A percentile compares a stretch with the other conserved stretches of the same genome.
Evolutionary conservation across 2,113 vertebrate genomes (phyloP).

Genomic region (Ardeotis arabs): DNA sequence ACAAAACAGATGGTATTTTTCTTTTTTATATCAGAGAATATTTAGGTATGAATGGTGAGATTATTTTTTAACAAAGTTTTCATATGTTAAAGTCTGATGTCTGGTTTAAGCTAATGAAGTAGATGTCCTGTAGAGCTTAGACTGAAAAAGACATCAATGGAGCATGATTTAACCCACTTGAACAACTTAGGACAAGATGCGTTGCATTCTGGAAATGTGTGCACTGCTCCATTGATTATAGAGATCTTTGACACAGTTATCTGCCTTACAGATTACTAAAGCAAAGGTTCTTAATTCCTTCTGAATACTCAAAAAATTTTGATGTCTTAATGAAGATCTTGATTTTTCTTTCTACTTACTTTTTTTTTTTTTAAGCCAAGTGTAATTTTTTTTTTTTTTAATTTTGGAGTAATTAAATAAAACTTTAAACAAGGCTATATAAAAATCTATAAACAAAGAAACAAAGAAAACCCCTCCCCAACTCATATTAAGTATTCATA

Average conservation of each 20-base stretch:
- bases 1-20: conserved; percentile 12
- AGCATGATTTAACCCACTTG: background rate
- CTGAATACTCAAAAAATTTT: background rate
- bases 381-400: background rate
- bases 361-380: background rate
- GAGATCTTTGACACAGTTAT: background rate
- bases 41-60: background rate
- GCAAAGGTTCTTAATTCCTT: background rate
- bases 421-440: background rate
- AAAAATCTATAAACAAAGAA: background rate
- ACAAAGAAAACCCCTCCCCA: rapidly evolving
- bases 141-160: background rate
- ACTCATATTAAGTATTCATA: background rate
- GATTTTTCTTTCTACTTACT: background rate
- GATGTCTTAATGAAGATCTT: background rate
- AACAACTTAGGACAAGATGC: background rate
- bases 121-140: background rate
- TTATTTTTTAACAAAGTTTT: background rate
- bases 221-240: background rate
- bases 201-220: background rate
- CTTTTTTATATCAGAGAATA: background rate
- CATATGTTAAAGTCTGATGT: background rate
- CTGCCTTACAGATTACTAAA: background rate
- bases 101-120: background rate
- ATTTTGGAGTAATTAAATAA: background rate